Conservation (phyloP, 2,888 invertebrate species). For the Schrankia costaestrigalis region DNA sequence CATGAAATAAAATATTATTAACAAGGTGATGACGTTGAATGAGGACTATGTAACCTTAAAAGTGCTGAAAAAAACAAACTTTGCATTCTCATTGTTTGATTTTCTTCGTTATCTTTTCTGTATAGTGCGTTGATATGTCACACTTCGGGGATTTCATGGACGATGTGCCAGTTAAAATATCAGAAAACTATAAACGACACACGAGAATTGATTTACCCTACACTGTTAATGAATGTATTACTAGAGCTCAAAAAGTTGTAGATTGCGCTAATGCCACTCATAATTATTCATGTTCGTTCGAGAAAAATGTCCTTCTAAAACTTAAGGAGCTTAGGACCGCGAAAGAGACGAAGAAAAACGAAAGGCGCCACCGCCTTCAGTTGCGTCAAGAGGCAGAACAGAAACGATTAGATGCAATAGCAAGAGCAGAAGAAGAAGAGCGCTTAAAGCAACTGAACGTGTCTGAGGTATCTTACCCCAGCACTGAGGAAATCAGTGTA, state of each 20-base stretch:
- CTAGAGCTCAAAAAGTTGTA: conserved; percentile 61
- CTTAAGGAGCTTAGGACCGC: conserved; percentile 86
- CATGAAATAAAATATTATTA: conserved; percentile 30
- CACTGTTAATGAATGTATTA: conserved; percentile 55
- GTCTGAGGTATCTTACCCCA: conserved; percentile 82
- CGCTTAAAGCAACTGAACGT: conserved; percentile 79
- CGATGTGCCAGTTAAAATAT: conserved; percentile 92
- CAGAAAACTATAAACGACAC: conserved; percentile 92
- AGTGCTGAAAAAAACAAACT: conserved; percentile 69
- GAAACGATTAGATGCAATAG: conserved; percentile 75
- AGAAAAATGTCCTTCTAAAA: conserved; percentile 85
- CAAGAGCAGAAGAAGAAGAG: conserved; percentile 72
- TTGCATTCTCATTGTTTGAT: conserved; percentile 70
- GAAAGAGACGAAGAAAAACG: conserved; percentile 82
- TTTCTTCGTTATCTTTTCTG: conserved; percentile 42
- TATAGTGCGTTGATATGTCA: conserved; percentile 65
- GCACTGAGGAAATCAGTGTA: conserved; percentile 80
- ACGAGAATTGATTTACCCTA: conserved; percentile 80
- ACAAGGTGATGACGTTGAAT: conserved; percentile 70
- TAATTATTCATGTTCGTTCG: conserved; percentile 86
- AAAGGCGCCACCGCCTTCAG: conserved; percentile 82
- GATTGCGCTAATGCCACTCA: conserved; percentile 52
- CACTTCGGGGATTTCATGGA: conserved; percentile 85
- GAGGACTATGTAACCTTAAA: conserved; percentile 74
- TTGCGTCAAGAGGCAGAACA: conserved; percentile 79